These are phyloP conservation scores for Nothoprocta perdicaria DNA, from an alignment of 2,113 vertebrate species.

Conservation along the genomic window DNA sequence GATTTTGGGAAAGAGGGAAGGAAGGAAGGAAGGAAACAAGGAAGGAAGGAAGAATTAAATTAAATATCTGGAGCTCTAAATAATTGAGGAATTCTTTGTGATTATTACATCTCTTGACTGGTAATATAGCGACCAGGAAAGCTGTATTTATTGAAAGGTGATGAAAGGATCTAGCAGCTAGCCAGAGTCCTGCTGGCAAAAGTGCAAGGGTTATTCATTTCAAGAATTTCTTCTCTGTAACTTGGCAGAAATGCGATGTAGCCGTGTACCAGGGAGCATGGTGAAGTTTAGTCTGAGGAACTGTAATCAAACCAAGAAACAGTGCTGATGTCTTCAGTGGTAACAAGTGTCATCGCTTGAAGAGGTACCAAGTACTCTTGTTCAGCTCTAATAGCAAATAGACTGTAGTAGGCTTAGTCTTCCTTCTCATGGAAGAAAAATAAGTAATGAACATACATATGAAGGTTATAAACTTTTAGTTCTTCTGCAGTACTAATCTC, in stretches of 20 bases:
- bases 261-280: not conserved
- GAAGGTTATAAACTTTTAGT: not conserved
- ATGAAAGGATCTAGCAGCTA: not conserved
- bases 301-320: not conserved
- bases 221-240: not conserved
- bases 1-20: not conserved
- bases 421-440: fast-evolving
- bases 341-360: not conserved
- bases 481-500: not conserved
- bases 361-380: not conserved
- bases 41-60: no score
- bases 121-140: not conserved
- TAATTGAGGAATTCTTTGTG: not conserved
- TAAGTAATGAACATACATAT: not conserved
- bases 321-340: not conserved
- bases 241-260: not conserved
- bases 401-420: not conserved
- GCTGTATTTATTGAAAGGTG: not conserved
- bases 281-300: not conserved
- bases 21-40: no score
- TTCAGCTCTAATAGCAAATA: not conserved
- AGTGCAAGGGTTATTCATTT: not conserved
- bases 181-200: not conserved
- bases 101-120: not conserved
- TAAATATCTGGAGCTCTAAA: not conserved